Evolutionary conservation across 2,888 invertebrate genomes (phyloP).

Genomic region (Diadegma fenestrale): DNA sequence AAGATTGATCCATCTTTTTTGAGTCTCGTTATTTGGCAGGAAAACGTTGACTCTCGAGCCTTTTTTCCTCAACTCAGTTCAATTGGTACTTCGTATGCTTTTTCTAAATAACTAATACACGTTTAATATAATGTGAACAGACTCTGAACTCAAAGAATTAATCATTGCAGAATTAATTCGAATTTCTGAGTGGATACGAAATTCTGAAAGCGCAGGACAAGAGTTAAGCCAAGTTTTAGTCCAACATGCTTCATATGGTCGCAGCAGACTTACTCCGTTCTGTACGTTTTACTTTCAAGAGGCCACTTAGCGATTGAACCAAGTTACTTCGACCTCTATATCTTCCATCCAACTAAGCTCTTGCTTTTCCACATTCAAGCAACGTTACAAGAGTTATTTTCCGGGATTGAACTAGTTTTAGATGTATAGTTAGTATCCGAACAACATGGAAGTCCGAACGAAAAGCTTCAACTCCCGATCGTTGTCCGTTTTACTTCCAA

Average conservation of each 20-base stretch:
- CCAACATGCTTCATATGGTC: slow-evolving; percentile 4
- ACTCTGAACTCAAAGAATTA: neutral
- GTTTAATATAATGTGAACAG: neutral
- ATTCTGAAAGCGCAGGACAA: slow-evolving; percentile 15
- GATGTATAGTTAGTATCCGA: slow-evolving; percentile 6
- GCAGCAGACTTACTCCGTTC: slow-evolving; percentile 8
- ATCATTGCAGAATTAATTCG: neutral
- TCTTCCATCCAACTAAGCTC: slow-evolving; percentile 25
- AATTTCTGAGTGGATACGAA: neutral
- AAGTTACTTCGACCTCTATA: slow-evolving; percentile 52
- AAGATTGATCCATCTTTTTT: neutral
- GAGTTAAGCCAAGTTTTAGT: slow-evolving; percentile 5
- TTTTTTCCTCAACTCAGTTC: neutral
- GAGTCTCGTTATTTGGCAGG: neutral
- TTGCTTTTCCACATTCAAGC: slow-evolving; percentile 30
- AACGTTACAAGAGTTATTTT: slow-evolving; percentile 56
- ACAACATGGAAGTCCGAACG: neutral
- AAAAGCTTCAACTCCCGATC: neutral
- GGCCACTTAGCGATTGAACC: slow-evolving; percentile 60
- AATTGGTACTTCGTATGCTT: neutral
- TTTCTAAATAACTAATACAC: neutral
- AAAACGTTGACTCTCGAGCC: neutral
- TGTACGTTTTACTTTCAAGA: slow-evolving; percentile 50
- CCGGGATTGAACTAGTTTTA: slow-evolving; percentile 60
- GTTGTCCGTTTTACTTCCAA: neutral